Evolutionary conservation across 1,140 invertebrate species (phyloP).

Genomic region (Brachionus sp.): DNA sequence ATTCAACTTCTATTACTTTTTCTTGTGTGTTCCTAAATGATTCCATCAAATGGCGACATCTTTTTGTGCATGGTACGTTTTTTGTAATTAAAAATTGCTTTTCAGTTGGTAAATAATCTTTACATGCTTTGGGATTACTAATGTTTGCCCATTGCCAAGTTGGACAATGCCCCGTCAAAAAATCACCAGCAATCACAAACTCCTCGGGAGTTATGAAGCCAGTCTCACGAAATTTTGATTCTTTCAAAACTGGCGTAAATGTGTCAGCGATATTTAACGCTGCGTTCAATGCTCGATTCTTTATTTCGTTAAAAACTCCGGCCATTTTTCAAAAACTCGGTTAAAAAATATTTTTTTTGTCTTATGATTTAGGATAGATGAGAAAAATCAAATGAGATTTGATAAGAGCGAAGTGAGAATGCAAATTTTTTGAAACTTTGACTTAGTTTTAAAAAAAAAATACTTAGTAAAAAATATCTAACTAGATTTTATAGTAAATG

Average conservation of each 20-base stretch:
- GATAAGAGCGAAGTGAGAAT: not conserved
- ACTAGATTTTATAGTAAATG: not conserved
- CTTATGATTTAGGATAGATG: not conserved
- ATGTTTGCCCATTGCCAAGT: slow-evolving; percentile 95
- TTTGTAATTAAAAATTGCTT: slow-evolving; percentile 96
- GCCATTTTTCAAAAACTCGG: slow-evolving; percentile 28
- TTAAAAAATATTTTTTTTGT: not conserved
- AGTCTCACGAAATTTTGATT: slow-evolving; percentile 96
- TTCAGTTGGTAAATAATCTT: slow-evolving; percentile 82
- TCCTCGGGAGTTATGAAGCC: slow-evolving; percentile 84
- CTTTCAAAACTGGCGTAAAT: slow-evolving; percentile 91
- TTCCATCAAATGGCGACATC: slow-evolving; percentile 48
- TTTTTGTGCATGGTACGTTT: slow-evolving; percentile 65
- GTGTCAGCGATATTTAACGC: slow-evolving; percentile 90
- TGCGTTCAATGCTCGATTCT: slow-evolving; percentile 51
- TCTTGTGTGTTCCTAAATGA: slow-evolving; percentile 59
- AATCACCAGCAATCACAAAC: slow-evolving; percentile 95
- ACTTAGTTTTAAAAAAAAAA: not conserved
- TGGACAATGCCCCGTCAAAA: slow-evolving; percentile 96
- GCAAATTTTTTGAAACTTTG: slow-evolving; percentile 4
- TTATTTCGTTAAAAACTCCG: slow-evolving; percentile 41
- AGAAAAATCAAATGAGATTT: not conserved
- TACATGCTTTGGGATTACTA: slow-evolving; percentile 71
- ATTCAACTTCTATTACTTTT: slow-evolving; percentile 75
- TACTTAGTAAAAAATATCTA: not conserved